Evolutionary conservation across 2,113 vertebrate genomes (phyloP).

Genomic region (Rafetus swinhoei): DNA sequence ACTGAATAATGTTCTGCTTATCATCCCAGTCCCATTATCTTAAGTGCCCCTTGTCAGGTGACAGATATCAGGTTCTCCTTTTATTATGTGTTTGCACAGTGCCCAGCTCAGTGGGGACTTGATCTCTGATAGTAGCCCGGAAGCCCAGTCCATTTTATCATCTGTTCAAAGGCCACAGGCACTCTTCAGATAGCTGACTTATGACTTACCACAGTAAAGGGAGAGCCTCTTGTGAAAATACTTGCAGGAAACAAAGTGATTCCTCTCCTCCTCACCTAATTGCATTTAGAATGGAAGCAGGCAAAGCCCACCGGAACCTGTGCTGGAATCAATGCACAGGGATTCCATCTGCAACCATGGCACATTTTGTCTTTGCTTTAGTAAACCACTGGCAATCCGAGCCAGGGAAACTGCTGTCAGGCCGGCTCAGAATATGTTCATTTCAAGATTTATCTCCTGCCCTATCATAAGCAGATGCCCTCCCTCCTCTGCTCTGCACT

Average conservation of each 20-base stretch:
- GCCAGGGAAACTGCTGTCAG: neutral
- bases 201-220: fast-evolving
- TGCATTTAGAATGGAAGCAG: neutral
- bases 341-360: neutral
- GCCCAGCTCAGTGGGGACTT: neutral
- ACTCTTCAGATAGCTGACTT: neutral
- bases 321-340: neutral
- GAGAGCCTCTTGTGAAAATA: neutral
- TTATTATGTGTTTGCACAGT: neutral
- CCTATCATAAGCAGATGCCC: neutral
- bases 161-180: neutral
- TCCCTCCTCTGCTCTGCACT: neutral
- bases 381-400: neutral
- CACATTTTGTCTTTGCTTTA: neutral
- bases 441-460: neutral
- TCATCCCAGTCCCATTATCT: neutral
- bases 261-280: neutral
- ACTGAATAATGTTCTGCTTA: slow-evolving; percentile 26
- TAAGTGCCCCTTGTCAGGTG: neutral
- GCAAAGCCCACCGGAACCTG: fast-evolving
- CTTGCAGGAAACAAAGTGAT: too few relatives aligned
- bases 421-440: neutral
- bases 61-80: neutral
- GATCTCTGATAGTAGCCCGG: neutral
- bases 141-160: neutral